phyloP scores from a whole-genome alignment of 2,113 vertebrate genomes.

The Chascanopsetta lugubris region DNA sequence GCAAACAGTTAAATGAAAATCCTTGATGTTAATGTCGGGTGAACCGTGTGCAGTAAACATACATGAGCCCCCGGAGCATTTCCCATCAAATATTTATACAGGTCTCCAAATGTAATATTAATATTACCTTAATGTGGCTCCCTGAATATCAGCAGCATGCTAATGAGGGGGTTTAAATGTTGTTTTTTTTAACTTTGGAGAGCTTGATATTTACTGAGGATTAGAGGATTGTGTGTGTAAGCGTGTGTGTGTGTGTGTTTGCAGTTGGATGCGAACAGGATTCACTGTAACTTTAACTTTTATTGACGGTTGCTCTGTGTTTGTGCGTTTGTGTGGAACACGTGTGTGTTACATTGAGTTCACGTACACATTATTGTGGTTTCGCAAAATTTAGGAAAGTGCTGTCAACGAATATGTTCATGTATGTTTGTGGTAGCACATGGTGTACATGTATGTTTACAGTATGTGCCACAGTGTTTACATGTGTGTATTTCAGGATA shows the following conservation, averaged over 20 bases:
- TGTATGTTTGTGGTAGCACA: constrained; percentile 17
- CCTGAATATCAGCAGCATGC: constrained; percentile 67
- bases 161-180: constrained; percentile 60
- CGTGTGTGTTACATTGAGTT: neutral
- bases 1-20: constrained; percentile 64
- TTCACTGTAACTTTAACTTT: constrained; percentile 9
- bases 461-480: constrained; percentile 19
- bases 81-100: constrained; percentile 79
- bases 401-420: constrained; percentile 33
- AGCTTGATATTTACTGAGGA: constrained; percentile 36
- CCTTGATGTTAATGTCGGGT: constrained; percentile 74
- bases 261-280: constrained; percentile 15
- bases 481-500: constrained; percentile 34
- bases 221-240: constrained; percentile 37
- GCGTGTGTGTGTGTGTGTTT: constrained; percentile 25
- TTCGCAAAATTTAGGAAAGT: constrained; percentile 26
- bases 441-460: constrained; percentile 31
- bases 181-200: constrained; percentile 36
- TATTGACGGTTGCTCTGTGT: constrained; percentile 38
- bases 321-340: neutral
- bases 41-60: constrained; percentile 74
- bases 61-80: constrained; percentile 66
- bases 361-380: constrained; percentile 23
- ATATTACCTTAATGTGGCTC: constrained; percentile 75
- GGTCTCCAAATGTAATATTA: constrained; percentile 77